These are phyloP conservation scores for Prosapia bicincta DNA, from an alignment of 2,888 invertebrate species.

Conservation along the genomic window DNA sequence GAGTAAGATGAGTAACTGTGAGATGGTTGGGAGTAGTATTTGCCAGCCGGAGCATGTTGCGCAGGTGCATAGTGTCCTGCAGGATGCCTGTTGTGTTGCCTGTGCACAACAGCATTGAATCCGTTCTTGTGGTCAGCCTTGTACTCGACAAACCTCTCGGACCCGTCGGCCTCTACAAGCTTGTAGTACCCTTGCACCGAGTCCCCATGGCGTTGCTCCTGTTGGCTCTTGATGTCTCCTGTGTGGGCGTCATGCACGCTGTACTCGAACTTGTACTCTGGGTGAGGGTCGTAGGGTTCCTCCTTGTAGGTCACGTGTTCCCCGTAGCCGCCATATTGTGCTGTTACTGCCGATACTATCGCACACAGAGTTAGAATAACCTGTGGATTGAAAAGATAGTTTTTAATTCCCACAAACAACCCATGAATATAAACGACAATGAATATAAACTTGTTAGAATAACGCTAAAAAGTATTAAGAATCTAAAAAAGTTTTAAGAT, in stretches of 20 bases:
- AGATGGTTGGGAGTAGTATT: not conserved
- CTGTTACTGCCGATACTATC: constrained; percentile 10
- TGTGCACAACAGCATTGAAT: constrained; percentile 36
- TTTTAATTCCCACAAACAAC: too few species aligned
- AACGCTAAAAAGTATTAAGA: too few species aligned
- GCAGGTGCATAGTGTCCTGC: constrained; percentile 39
- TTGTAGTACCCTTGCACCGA: constrained; percentile 20
- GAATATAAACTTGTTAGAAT: too few species aligned
- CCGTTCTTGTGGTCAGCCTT: constrained; percentile 24
- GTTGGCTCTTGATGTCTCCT: constrained; percentile 64
- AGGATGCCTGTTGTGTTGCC: constrained; percentile 28
- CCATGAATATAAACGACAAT: too few species aligned
- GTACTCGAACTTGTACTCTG: constrained; percentile 27
- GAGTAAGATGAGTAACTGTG: not conserved
- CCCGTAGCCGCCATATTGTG: constrained; percentile 16
- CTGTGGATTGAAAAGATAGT: too few species aligned
- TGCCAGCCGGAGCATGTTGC: constrained; percentile 41
- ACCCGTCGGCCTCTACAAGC: constrained; percentile 23
- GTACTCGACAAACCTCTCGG: constrained; percentile 22
- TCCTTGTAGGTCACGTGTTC: constrained; percentile 45
- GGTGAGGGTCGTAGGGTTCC: constrained; percentile 39
- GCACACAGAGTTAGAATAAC: not conserved
- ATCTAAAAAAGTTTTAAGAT: too few species aligned
- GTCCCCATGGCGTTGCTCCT: constrained; percentile 52
- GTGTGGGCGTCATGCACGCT: constrained; percentile 56